Percentiles rank a stretch among this genome's conserved stretches.
Evolutionary conservation across 2,797 vertebrate genomes (phyloP).

Genomic region (Eulemur albifrons): DNA sequence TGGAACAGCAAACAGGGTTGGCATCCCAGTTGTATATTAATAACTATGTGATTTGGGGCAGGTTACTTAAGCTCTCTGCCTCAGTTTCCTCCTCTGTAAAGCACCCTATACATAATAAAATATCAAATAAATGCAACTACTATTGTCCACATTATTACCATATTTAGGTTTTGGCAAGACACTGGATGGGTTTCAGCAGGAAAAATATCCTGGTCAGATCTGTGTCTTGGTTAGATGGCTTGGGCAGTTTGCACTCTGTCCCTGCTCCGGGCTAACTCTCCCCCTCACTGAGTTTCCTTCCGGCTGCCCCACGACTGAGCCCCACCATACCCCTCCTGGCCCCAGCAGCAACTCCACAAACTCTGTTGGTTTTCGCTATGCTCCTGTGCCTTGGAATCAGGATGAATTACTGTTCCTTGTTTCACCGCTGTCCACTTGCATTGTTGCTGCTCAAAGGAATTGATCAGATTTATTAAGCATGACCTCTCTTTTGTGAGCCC

Average conservation of each 20-base stretch:
- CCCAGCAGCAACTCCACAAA: constrained; percentile 15
- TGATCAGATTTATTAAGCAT: constrained; percentile 74
- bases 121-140: background rate
- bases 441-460: constrained; percentile 68
- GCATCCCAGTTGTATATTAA: background rate
- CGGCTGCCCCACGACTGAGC: background rate
- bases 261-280: background rate
- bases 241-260: background rate
- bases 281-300: background rate
- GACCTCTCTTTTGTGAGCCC: constrained; percentile 65
- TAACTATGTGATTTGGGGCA: background rate
- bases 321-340: background rate
- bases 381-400: constrained; percentile 45
- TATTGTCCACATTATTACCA: background rate
- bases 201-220: background rate
- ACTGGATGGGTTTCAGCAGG: background rate
- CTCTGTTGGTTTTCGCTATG: constrained; percentile 32
- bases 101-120: background rate
- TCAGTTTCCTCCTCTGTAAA: constrained; percentile 21
- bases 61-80: background rate
- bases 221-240: background rate
- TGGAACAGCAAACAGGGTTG: background rate
- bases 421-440: constrained; percentile 58
- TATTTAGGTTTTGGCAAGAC: background rate
- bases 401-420: constrained; percentile 64